These are phyloP conservation scores for Coelopa pilipes DNA, from an alignment of 2,888 invertebrate genomes.

Conservation along the genomic window DNA sequence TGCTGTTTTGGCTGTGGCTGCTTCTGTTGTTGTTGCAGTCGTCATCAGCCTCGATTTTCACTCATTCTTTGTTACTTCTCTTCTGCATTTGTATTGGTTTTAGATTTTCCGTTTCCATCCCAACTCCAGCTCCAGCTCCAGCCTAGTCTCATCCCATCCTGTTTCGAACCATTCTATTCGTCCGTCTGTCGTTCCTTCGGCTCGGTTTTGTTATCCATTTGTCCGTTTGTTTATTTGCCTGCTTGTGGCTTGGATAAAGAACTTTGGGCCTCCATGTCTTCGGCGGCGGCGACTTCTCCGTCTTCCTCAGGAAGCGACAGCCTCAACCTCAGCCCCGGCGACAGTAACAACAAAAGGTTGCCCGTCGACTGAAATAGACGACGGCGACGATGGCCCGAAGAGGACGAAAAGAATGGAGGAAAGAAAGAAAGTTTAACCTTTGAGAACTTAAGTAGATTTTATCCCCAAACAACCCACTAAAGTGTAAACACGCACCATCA, in stretches of 20 bases:
- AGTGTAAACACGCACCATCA: not conserved
- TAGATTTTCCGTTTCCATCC: not conserved
- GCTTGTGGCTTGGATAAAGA: constrained; percentile 16
- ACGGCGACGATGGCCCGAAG: not conserved
- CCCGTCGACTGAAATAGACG: not conserved
- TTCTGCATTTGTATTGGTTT: not conserved
- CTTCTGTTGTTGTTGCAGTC: not conserved
- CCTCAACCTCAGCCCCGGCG: too few relatives aligned
- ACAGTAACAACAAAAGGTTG: not conserved
- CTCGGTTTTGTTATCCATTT: constrained; percentile 10
- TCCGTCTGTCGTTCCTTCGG: not conserved
- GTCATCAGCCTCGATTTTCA: not conserved
- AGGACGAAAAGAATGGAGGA: not conserved
- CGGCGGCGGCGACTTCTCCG: not conserved
- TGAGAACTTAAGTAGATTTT: constrained; percentile 42
- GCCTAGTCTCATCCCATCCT: too few relatives aligned
- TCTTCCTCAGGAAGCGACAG: not conserved
- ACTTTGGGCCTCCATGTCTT: not conserved
- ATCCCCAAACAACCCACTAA: constrained; percentile 35
- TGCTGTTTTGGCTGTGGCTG: not conserved
- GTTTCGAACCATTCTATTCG: too few relatives aligned
- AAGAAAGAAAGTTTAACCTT: constrained; percentile 33
- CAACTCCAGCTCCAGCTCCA: not conserved
- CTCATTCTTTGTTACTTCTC: not conserved
- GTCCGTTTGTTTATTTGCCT: too few relatives aligned